Evolutionary conservation across 2,888 invertebrate species (phyloP).

Genomic region (Oegoconia quadripuncta): DNA sequence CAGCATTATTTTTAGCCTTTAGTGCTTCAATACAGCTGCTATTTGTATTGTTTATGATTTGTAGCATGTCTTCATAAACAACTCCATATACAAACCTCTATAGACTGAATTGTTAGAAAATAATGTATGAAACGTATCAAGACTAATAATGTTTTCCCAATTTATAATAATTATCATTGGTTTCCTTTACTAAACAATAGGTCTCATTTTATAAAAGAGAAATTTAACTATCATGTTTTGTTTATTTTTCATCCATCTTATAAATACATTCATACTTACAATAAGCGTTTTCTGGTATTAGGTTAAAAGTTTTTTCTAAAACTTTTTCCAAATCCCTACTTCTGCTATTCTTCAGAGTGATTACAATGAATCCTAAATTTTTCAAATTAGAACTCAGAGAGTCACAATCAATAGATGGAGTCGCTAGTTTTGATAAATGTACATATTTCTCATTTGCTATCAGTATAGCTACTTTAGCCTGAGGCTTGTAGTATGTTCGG

Average conservation of each 20-base stretch:
- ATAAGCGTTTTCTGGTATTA: constrained; percentile 60
- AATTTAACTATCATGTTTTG: no score
- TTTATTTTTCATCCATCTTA: no score
- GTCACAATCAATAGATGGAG: constrained; percentile 65
- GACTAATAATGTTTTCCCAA: neutral
- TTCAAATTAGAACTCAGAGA: constrained; percentile 50
- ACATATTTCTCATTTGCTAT: constrained; percentile 65
- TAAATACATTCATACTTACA: constrained; percentile 43
- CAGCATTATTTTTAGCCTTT: no score
- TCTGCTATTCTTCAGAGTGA: constrained; percentile 51
- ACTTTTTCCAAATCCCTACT: constrained; percentile 41
- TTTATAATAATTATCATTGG: neutral
- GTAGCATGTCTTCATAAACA: no score
- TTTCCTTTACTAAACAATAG: no score
- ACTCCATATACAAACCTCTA: no score
- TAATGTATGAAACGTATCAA: no score
- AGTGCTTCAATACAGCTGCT: no score
- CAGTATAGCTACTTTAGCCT: constrained; percentile 63
- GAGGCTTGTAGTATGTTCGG: constrained; percentile 52
- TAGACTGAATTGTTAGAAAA: no score
- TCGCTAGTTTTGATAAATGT: constrained; percentile 56
- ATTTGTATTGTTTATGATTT: no score
- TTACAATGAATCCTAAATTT: constrained; percentile 54
- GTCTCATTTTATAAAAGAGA: no score
- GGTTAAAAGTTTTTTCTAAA: constrained; percentile 39